Conservation (phyloP, 2,113 vertebrate species). For the Triplophysa tibetana region DNA sequence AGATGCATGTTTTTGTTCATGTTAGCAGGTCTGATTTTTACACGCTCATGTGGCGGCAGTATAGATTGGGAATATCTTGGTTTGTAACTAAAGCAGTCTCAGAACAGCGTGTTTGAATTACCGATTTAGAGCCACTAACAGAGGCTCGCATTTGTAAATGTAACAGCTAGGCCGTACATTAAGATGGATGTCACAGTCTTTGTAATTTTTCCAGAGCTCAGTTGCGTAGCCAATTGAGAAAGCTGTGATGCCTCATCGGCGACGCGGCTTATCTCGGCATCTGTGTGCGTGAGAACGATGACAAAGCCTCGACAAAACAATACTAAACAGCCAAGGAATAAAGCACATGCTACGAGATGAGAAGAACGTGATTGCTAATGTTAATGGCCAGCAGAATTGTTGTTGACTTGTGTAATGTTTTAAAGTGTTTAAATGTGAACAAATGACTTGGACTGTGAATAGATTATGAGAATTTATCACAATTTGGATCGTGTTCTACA, state of each 20-base stretch:
- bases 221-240: constrained; percentile 51
- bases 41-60: neutral
- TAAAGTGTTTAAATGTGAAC: no score
- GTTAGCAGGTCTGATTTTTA: neutral
- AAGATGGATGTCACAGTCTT: constrained; percentile 45
- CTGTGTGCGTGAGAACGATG: constrained; percentile 48
- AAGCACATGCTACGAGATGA: neutral
- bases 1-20: neutral
- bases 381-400: no score
- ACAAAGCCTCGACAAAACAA: constrained; percentile 42
- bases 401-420: no score
- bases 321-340: constrained; percentile 40
- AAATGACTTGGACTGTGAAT: no score
- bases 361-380: neutral
- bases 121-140: constrained; percentile 12
- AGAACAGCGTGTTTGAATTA: constrained; percentile 23
- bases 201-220: constrained; percentile 44
- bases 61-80: constrained; percentile 21
- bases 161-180: constrained; percentile 39
- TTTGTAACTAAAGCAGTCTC: constrained; percentile 40
- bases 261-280: constrained; percentile 53
- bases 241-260: constrained; percentile 60
- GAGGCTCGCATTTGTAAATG: constrained; percentile 35
- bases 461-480: no score
- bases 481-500: no score